Conservation (phyloP, 2,888 invertebrate genomes). For the Euzetes globulus region DNA sequence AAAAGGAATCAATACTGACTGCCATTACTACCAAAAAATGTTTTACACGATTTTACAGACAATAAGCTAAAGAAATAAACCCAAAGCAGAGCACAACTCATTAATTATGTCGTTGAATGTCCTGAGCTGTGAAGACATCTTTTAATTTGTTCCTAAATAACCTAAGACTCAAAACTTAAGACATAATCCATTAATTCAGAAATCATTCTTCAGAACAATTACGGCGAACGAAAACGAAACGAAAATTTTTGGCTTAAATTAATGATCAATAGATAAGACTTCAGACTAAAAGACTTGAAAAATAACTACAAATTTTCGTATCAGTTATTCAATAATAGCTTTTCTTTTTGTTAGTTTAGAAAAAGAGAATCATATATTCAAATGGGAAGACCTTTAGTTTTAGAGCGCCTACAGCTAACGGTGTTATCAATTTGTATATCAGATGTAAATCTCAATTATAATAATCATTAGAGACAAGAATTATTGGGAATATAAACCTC, state of each 20-base stretch:
- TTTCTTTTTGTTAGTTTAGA: background rate
- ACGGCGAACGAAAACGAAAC: background rate
- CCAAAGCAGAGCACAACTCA: background rate
- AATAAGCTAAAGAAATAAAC: background rate
- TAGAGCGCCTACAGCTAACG: constrained; percentile 7
- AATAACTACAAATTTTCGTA: too few species aligned
- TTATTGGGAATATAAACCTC: too few species aligned
- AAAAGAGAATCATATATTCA: background rate
- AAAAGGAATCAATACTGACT: background rate
- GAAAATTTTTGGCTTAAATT: too few species aligned
- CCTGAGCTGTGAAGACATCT: background rate
- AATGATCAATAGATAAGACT: too few species aligned
- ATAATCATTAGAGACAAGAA: too few species aligned
- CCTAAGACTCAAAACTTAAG: background rate
- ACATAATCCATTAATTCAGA: too few species aligned
- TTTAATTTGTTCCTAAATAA: background rate
- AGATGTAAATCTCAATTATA: background rate
- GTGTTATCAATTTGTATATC: background rate
- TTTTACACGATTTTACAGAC: background rate
- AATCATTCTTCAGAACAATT: background rate
- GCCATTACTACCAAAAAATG: background rate
- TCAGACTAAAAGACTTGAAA: too few species aligned
- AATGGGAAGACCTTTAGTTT: constrained; percentile 1
- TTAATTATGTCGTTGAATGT: background rate
- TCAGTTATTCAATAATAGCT: too few species aligned